These are phyloP conservation scores for Pseudocheirus occidentalis DNA, from an alignment of 2,797 vertebrate genomes.

Conservation along the genomic window DNA sequence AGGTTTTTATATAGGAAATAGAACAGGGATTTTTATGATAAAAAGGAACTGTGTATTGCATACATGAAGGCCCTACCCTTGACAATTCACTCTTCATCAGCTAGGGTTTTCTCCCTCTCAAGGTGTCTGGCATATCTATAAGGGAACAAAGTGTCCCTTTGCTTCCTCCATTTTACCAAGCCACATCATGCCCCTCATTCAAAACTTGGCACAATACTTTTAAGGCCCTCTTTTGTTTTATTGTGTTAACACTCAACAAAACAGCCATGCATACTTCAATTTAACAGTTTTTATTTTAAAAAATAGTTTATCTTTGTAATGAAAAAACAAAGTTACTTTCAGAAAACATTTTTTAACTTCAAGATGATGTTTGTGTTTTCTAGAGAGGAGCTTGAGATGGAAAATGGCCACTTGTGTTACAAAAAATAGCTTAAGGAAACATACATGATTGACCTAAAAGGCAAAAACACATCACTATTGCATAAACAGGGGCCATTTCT, in stretches of 20 bases:
- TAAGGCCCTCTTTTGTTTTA: slow-evolving; percentile 31
- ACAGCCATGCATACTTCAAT: slow-evolving; percentile 32
- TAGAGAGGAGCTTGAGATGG: not conserved
- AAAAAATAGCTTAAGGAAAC: not conserved
- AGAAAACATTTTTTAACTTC: slow-evolving; percentile 47
- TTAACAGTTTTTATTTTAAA: slow-evolving; percentile 55
- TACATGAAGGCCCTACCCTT: no score
- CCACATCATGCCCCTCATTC: no score
- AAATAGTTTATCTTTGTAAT: slow-evolving; percentile 43
- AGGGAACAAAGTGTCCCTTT: no score
- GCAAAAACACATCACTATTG: not conserved
- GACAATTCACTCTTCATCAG: no score
- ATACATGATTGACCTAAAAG: not conserved
- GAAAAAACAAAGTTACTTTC: slow-evolving; percentile 60
- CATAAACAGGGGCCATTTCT: not conserved
- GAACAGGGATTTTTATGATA: no score
- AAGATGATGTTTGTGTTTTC: slow-evolving; percentile 46
- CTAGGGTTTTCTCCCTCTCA: no score
- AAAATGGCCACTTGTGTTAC: not conserved
- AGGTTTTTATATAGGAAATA: no score
- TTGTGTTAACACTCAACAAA: slow-evolving; percentile 53
- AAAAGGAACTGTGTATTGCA: no score
- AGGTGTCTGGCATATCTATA: no score
- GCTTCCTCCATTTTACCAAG: no score
- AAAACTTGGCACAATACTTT: no score